Conservation (phyloP, 1,140 invertebrate genomes). For the Thereuonema tuberculata region DNA sequence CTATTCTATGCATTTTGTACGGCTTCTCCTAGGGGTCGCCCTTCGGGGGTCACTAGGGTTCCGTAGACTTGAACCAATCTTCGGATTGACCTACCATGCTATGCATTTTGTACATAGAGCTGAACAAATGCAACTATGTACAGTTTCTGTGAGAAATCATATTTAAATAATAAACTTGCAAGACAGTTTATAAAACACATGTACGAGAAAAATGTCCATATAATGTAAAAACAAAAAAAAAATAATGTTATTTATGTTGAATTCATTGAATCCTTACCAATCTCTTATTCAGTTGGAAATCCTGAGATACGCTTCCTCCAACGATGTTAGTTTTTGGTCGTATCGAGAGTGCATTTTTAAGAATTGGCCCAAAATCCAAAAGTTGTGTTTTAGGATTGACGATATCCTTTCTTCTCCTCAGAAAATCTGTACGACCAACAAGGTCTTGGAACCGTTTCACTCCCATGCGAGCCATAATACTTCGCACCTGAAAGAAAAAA, state of each 20-base stretch:
- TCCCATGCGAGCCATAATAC: slow-evolving; percentile 79
- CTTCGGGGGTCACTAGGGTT: too few relatives aligned
- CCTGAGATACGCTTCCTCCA: slow-evolving; percentile 73
- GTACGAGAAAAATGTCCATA: too few relatives aligned
- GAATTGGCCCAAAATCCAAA: slow-evolving; percentile 67
- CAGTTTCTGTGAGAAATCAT: too few relatives aligned
- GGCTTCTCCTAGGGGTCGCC: too few relatives aligned
- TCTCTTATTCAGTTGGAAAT: slow-evolving; percentile 82
- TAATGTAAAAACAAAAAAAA: too few relatives aligned
- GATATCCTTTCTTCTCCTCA: slow-evolving; percentile 45
- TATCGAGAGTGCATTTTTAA: slow-evolving; percentile 78
- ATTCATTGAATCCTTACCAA: slow-evolving; percentile 30
- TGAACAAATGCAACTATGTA: too few relatives aligned
- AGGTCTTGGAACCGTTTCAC: slow-evolving; percentile 81
- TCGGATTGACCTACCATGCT: too few relatives aligned
- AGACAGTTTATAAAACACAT: too few relatives aligned
- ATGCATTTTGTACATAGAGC: too few relatives aligned
- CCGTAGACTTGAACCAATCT: too few relatives aligned
- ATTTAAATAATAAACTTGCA: too few relatives aligned
- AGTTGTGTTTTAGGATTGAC: slow-evolving; percentile 62
- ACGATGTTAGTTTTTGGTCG: slow-evolving; percentile 77
- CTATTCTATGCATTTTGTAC: too few relatives aligned
- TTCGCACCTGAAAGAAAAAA: slow-evolving; percentile 46
- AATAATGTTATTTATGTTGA: neutral
- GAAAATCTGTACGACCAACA: slow-evolving; percentile 82